Evolutionary conservation across 1,140 invertebrate genomes (phyloP).

Genomic region (Magallana ariakensis): DNA sequence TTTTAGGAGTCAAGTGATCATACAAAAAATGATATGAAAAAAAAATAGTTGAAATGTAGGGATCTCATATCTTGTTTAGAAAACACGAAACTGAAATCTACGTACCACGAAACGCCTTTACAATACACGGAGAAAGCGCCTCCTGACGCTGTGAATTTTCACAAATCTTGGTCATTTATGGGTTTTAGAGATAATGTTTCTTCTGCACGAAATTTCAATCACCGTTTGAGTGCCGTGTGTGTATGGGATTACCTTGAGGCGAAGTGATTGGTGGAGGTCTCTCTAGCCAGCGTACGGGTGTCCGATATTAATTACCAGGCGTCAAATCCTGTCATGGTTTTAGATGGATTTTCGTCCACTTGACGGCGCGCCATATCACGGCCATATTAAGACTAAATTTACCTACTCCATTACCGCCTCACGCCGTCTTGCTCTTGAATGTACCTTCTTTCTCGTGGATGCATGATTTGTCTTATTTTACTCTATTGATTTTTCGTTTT

Average conservation of each 20-base stretch:
- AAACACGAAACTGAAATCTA: background rate
- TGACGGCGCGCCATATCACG: background rate
- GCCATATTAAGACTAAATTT: background rate
- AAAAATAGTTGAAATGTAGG: too few species aligned
- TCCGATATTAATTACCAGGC: background rate
- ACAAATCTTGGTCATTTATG: constrained; percentile 26
- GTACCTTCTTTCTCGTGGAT: too few species aligned
- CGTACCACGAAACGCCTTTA: background rate
- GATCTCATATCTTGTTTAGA: too few species aligned
- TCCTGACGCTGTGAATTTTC: background rate
- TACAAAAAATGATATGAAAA: too few species aligned
- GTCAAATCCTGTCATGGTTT: background rate
- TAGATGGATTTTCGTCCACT: background rate
- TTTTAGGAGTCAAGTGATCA: background rate
- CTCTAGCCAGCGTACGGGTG: too few species aligned
- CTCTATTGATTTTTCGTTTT: too few species aligned
- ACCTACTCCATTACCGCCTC: background rate
- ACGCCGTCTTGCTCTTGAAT: background rate
- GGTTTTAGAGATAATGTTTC: background rate
- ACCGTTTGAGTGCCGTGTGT: background rate
- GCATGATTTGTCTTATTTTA: too few species aligned
- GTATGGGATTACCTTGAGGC: too few species aligned
- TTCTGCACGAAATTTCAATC: constrained; percentile 7
- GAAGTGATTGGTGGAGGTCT: background rate
- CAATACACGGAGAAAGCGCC: background rate